Evolutionary conservation across 1,140 invertebrate species (phyloP).

Genomic region (Brachystomella parvula): DNA sequence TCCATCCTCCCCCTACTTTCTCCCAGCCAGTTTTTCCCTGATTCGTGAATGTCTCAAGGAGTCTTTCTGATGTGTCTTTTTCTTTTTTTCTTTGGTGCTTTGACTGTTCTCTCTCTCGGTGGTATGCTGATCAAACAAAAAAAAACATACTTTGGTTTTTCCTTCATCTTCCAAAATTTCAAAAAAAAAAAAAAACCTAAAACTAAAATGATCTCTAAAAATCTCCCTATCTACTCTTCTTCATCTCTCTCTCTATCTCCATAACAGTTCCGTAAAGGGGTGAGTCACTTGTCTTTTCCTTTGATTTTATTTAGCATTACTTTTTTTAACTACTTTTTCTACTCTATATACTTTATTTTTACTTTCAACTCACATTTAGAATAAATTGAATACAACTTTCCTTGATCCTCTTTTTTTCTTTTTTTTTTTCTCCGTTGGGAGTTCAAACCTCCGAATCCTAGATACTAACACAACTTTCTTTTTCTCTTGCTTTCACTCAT

Average conservation of each 20-base stretch:
- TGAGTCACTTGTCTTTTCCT: constrained; percentile 29
- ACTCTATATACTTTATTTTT: too few species aligned
- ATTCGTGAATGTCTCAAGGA: constrained; percentile 37
- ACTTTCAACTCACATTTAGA: not conserved
- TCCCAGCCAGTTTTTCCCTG: constrained; percentile 30
- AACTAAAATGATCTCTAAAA: constrained; percentile 21
- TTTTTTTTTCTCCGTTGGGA: not conserved
- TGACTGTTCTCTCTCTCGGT: constrained; percentile 38
- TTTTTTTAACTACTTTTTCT: not conserved
- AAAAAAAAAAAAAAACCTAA: not conserved
- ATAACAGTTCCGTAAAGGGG: constrained; percentile 39
- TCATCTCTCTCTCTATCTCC: constrained; percentile 28
- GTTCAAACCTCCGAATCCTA: not conserved
- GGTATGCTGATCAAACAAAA: constrained; percentile 22
- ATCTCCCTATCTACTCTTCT: constrained; percentile 27
- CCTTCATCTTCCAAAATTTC: constrained; percentile 21
- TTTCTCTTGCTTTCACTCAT: not conserved
- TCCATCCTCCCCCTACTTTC: too few species aligned
- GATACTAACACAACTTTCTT: too few species aligned
- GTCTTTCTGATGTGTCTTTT: constrained; percentile 5
- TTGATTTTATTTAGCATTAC: not conserved
- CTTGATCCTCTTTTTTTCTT: not conserved
- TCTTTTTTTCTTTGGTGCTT: constrained; percentile 33
- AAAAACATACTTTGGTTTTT: constrained; percentile 26
- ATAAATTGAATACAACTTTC: not conserved